Evolutionary conservation across 2,888 invertebrate genomes (phyloP), one percentile per base, ranked within the genome.

Genomic region (Vesta saturnalis): DNA sequence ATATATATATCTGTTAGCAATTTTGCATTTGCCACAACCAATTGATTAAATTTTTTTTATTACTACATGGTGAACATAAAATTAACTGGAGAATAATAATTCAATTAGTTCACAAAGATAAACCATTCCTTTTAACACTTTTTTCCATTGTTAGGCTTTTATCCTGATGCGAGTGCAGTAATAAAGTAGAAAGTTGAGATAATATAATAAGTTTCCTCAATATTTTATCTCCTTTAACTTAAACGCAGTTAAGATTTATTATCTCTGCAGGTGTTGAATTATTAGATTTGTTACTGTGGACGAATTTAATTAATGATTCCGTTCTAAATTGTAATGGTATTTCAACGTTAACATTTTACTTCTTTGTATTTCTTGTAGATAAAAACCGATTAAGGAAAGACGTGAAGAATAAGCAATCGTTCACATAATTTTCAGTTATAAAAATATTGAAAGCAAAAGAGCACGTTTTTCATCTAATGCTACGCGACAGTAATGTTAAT

Each of bases 231-330:
- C 39, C n/a, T 39, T 39, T 39, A 39, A 39, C 39, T 39, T 39
- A 39, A 39, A 39, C n/a, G 39, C 39, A 39, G 39, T 39, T 39
- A 39, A 49, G 47, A 49, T 49, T 49, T 49, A 49, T 49, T 49
- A 49, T 49, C 47, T 15, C 47, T 8, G 47, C 47, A 49, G 47
- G 47, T 49, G 47, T 15, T 49, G 47, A 49, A 8, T 49, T 49
- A 49, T 49, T 49, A 49, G 47, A 18, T 15, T 18, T 49, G 15
- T 49, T 49, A 49, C 47, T 15, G 47, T 49, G 18, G 18, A 49
- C 18, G 47, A 49, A 49, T 18, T 49, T 49, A 49, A 49, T 49
- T 49, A 49, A 49, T 49, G 47, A 49, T 49, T 49, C 15, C 18
- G 15, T 15, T 49, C 47, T 49, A 18, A 49, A 49, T 49, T 49